Conservation (phyloP, 1,140 invertebrate species). For the Vollenhovia emeryi region DNA sequence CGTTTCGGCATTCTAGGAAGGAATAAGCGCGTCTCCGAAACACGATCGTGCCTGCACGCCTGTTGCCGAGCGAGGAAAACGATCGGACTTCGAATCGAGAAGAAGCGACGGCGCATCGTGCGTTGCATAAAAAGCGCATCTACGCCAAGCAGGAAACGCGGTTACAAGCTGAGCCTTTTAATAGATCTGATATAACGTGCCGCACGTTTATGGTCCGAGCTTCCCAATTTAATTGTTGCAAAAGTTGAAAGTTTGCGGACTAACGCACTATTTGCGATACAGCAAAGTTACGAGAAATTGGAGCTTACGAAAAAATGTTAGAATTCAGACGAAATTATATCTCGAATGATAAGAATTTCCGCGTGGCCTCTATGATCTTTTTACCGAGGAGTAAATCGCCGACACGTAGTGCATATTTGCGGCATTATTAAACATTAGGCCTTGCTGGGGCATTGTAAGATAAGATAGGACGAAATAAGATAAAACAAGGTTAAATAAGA, state of each 20-base stretch:
- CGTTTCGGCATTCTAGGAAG: slow-evolving; percentile 45
- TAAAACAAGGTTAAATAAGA: too few relatives aligned
- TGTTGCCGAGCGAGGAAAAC: slow-evolving; percentile 11
- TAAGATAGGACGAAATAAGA: too few relatives aligned
- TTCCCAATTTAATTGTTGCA: background rate
- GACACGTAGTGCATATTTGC: too few relatives aligned
- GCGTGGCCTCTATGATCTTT: background rate
- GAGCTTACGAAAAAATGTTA: background rate
- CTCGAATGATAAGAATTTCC: background rate
- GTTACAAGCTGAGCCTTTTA: slow-evolving; percentile 14
- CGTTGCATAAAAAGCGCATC: slow-evolving; percentile 35
- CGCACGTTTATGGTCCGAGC: background rate
- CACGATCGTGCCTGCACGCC: background rate
- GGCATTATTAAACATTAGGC: too few relatives aligned
- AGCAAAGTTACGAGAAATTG: background rate
- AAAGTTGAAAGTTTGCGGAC: background rate
- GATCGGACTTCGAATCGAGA: background rate
- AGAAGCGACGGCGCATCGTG: slow-evolving; percentile 27
- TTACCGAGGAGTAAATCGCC: too few relatives aligned
- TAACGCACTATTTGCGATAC: background rate
- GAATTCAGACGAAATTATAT: background rate
- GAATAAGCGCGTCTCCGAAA: slow-evolving; percentile 30
- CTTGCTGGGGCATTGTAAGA: too few relatives aligned
- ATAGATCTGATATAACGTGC: background rate
- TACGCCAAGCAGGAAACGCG: background rate